A percentile compares a stretch with the other conserved stretches of the same genome.
phyloP scores from a whole-genome alignment of 2,888 invertebrate genomes.

The Acanthosoma haemorrhoidale region DNA sequence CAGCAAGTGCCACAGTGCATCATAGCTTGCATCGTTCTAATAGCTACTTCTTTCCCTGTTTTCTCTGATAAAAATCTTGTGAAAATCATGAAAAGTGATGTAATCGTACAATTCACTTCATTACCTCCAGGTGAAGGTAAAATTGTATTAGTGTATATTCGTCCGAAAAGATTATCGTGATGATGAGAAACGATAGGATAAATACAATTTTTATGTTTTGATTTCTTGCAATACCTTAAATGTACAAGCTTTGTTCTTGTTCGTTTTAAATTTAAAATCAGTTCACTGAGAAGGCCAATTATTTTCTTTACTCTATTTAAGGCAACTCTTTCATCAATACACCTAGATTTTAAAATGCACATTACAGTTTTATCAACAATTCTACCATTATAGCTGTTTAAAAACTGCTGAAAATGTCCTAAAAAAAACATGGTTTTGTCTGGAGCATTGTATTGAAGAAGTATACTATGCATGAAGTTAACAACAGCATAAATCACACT shows the following conservation, averaged over 20 bases:
- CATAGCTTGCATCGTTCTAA: constrained; percentile 50
- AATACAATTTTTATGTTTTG: constrained; percentile 52
- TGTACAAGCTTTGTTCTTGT: constrained; percentile 56
- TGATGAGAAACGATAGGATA: constrained; percentile 51
- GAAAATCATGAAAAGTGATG: constrained; percentile 54
- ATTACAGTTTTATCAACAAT: constrained; percentile 54
- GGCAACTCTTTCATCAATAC: constrained; percentile 47
- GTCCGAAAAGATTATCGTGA: constrained; percentile 56
- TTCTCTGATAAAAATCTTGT: constrained; percentile 43
- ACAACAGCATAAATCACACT: constrained; percentile 56
- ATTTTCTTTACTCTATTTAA: constrained; percentile 52
- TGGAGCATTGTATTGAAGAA: constrained; percentile 53
- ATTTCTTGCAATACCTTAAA: constrained; percentile 51
- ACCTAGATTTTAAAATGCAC: constrained; percentile 53
- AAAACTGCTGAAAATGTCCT: constrained; percentile 56
- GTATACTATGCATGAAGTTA: constrained; percentile 56
- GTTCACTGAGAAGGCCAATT: constrained; percentile 54
- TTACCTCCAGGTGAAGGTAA: constrained; percentile 45
- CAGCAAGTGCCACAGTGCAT: constrained; percentile 58
- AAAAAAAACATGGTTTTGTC: constrained; percentile 55
- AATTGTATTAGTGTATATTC: constrained; percentile 46
- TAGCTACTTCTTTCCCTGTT: constrained; percentile 39
- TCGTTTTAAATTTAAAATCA: constrained; percentile 55
- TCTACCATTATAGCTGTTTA: constrained; percentile 56
- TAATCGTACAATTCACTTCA: constrained; percentile 52